Percentiles rank a stretch among this genome's conserved stretches.
These are phyloP conservation scores for Pantherophis vulpinus DNA, from an alignment of 2,797 vertebrate genomes.

Conservation along the genomic window DNA sequence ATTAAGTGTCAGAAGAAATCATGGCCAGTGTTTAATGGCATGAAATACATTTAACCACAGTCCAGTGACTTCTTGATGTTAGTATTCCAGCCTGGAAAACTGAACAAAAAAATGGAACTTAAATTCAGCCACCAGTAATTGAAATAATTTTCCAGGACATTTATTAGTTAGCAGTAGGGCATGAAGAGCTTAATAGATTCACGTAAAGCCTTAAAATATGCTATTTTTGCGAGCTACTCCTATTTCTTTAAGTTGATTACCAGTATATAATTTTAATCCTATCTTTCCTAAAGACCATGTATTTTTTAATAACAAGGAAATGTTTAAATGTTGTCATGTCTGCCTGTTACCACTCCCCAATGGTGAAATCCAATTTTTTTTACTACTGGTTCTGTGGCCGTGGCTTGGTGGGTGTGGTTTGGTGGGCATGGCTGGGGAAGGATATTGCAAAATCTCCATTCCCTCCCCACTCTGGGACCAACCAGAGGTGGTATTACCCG, in stretches of 20 bases:
- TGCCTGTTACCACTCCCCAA: not conserved
- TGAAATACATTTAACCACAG: conserved; percentile 48
- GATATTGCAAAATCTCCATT: no score
- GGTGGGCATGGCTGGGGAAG: no score
- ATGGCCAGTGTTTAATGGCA: conserved; percentile 50
- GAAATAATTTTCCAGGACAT: conserved; percentile 50
- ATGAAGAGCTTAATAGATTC: conserved; percentile 40
- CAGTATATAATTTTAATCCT: not conserved
- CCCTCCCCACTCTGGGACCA: no score
- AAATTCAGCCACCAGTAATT: conserved; percentile 40
- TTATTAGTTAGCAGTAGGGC: conserved; percentile 40
- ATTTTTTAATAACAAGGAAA: not conserved
- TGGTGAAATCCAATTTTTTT: no score
- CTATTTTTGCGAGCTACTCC: conserved; percentile 35
- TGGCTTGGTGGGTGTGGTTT: no score
- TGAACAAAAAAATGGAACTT: conserved; percentile 31
- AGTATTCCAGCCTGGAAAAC: conserved; percentile 27
- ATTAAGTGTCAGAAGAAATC: conserved; percentile 61
- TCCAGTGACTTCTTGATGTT: conserved; percentile 42
- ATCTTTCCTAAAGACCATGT: not conserved
- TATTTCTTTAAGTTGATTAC: not conserved
- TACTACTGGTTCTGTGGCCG: no score
- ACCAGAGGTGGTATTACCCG: no score
- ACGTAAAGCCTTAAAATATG: conserved; percentile 13
- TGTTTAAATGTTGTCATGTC: not conserved